Evolutionary conservation across 1,140 invertebrate species (phyloP).

Genomic region (Drosophila kohkoa): DNA sequence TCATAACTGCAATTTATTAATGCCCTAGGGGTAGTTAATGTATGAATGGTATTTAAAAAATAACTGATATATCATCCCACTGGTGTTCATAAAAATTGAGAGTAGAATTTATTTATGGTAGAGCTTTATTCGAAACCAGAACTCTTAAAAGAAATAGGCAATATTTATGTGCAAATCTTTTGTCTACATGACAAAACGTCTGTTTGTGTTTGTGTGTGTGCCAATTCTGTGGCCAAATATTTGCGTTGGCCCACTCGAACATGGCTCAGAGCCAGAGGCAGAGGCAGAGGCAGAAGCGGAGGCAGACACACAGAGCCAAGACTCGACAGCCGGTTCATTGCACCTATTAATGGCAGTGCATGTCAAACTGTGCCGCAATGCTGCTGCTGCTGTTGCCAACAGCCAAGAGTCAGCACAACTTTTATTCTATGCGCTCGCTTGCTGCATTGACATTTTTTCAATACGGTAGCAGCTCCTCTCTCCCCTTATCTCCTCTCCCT

Average conservation of each 20-base stretch:
- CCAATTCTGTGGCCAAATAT: constrained; percentile 70
- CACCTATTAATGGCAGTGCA: constrained; percentile 48
- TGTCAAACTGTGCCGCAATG: constrained; percentile 62
- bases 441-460: constrained; percentile 60
- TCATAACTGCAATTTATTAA: too few species aligned
- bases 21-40: too few species aligned
- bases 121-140: too few species aligned
- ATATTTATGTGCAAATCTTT: not conserved
- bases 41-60: too few species aligned
- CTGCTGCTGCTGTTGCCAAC: constrained; percentile 14
- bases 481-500: not conserved
- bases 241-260: constrained; percentile 52
- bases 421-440: constrained; percentile 4
- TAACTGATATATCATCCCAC: too few species aligned
- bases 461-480: constrained; percentile 16
- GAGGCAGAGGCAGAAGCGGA: not conserved
- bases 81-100: too few species aligned
- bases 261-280: constrained; percentile 7
- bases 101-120: not conserved
- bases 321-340: constrained; percentile 62
- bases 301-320: not conserved
- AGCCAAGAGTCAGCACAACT: constrained; percentile 5
- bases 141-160: not conserved
- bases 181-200: not conserved
- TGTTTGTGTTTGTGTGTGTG: constrained; percentile 16